Evolutionary conservation across 2,888 invertebrate species (phyloP), one percentile per base, ranked within the genome.

Genomic region (Scaptomyza polygonia): DNA sequence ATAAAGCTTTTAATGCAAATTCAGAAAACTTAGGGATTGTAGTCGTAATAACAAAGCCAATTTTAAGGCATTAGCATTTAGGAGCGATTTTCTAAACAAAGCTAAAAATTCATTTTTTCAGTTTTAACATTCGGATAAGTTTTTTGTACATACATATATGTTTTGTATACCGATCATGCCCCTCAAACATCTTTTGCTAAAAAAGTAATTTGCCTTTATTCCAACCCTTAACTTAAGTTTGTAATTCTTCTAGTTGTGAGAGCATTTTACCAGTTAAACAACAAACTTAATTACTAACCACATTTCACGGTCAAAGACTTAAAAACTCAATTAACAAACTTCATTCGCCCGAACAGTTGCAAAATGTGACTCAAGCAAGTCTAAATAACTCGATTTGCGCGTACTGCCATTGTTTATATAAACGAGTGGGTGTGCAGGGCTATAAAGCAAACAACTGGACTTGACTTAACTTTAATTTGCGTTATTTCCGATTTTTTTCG

Each of bases 241-340:
- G 18, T 43, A 18, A n/a, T 43, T 36, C 55, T 18, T 27, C 21
- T 6, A 29, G 25, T 27, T 14, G 11, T 29, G 34, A 49, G 16
- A 12, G 11, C 14, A 29, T 16, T 62, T 52, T 27, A 9, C 45
- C 49, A 36, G 63, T 54, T 63, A 63, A 42, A 30, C 32, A 73
- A 27, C 42, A 34, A 48, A 47, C 62, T 67, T 42, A 67, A 34
- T 68, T 68, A 32, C 27, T 34, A 51, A 66, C 48, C 51, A 36
- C 43, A 56, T 66, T 79, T 70, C 59, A 67, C 48, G 79, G 65
- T 61, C 79, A 56, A 59, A 59, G 69, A 56, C 61, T 49, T n/a
- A 14, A 40, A 43, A 55, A 67, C 55, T 72, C 47, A 39, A 48
- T 51, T 43, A 42, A 32, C 30, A 54, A 36, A 34, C 49, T n/a